These are phyloP conservation scores for Phengaris alcon DNA, from an alignment of 2,888 invertebrate species.

Conservation along the genomic window DNA sequence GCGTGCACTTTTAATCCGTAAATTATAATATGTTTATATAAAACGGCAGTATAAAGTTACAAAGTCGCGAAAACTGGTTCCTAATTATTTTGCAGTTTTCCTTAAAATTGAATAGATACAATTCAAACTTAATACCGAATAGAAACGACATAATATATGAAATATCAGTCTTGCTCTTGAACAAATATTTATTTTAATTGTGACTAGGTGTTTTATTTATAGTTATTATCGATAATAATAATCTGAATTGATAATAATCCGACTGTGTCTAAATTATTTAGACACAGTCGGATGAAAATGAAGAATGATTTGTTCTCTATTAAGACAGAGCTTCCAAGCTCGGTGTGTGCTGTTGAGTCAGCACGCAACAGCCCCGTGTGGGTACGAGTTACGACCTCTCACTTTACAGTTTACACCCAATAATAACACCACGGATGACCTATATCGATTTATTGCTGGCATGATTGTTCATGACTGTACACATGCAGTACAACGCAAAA, in stretches of 20 bases:
- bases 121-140: too few relatives aligned
- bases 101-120: too few relatives aligned
- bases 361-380: conserved; percentile 37
- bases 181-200: too few relatives aligned
- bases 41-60: conserved; percentile 45
- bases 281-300: background rate
- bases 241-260: too few relatives aligned
- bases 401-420: conserved; percentile 44
- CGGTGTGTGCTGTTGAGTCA: conserved; percentile 22
- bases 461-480: background rate
- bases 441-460: conserved; percentile 16
- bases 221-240: too few relatives aligned
- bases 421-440: conserved; percentile 33
- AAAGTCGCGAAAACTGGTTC: background rate
- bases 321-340: background rate
- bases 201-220: too few relatives aligned
- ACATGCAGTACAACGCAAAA: too few relatives aligned
- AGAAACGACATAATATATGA: too few relatives aligned
- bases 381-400: conserved; percentile 41
- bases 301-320: background rate
- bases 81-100: background rate
- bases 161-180: too few relatives aligned
- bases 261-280: too few relatives aligned
- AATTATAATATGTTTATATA: background rate
- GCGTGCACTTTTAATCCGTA: conserved; percentile 13